Percentiles rank a stretch among this genome's conserved stretches.
These are phyloP conservation scores for Phrynocephalus vlangalii DNA, from an alignment of 2,797 vertebrate species.

Conservation along the genomic window DNA sequence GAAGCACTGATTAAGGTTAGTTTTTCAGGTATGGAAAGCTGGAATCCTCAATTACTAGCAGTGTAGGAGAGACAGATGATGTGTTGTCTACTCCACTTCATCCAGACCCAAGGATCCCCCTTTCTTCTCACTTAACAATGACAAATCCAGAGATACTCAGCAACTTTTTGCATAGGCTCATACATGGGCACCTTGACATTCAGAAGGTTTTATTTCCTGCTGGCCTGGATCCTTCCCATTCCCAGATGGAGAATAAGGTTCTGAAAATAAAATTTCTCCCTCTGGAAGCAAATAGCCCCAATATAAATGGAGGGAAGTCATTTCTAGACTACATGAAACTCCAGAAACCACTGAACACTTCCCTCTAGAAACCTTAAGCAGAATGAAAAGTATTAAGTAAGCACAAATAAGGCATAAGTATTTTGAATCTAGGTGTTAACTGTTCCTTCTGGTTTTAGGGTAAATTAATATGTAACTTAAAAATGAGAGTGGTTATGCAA, in stretches of 20 bases:
- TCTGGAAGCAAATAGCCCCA: not conserved
- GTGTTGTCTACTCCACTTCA: not conserved
- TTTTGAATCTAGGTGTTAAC: too few relatives aligned
- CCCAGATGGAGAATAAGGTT: not conserved
- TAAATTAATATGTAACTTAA: not conserved
- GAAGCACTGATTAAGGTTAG: not conserved
- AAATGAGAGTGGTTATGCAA: not conserved
- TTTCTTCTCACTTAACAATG: not conserved
- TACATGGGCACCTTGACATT: not conserved
- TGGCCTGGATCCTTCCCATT: not conserved
- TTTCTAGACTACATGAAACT: not conserved
- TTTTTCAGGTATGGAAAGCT: not conserved
- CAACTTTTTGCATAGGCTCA: not conserved
- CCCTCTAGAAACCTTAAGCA: not conserved
- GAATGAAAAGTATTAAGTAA: not conserved
- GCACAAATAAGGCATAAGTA: not conserved
- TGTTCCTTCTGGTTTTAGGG: too few relatives aligned
- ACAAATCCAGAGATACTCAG: not conserved
- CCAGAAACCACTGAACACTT: not conserved
- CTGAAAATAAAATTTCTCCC: not conserved
- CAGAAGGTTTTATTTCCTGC: not conserved
- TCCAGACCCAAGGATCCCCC: not conserved
- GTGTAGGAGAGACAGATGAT: not conserved
- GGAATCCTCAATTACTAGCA: not conserved
- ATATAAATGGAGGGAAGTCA: not conserved